Percentiles rank a stretch among this genome's conserved stretches.
Conservation (phyloP, 2,113 vertebrate species). For the Etia nguti region DNA sequence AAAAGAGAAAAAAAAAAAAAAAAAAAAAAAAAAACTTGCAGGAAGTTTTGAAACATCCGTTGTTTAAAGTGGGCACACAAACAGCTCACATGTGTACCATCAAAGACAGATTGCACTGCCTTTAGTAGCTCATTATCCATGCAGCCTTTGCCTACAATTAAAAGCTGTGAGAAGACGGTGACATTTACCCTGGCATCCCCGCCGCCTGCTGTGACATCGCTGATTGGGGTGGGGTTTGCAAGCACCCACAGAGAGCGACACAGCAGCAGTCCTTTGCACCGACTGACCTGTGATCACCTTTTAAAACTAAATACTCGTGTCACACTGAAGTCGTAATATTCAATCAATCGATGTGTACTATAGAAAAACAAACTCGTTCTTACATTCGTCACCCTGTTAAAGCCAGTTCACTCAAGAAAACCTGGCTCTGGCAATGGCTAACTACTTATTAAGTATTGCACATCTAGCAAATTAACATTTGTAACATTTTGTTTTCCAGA, state of each 20-base stretch:
- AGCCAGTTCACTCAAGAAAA: conserved; percentile 21
- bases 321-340: conserved; percentile 17
- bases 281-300: neutral
- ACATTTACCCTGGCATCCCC: neutral
- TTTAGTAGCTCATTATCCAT: neutral
- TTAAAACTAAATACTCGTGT: conserved; percentile 44
- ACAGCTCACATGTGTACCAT: neutral
- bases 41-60: neutral
- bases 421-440: conserved; percentile 55
- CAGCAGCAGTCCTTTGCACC: neutral
- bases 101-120: neutral
- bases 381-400: conserved; percentile 53
- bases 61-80: neutral
- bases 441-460: conserved; percentile 70
- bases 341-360: conserved; percentile 10
- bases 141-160: neutral
- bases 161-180: neutral
- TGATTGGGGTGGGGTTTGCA: neutral
- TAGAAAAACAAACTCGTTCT: conserved; percentile 9
- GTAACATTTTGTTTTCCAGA: conserved; percentile 43
- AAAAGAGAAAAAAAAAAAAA: too few relatives aligned
- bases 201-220: neutral
- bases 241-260: neutral
- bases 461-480: conserved; percentile 72
- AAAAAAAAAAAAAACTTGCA: neutral